Percentiles rank a stretch among this genome's conserved stretches.
Conservation (phyloP, 2,888 invertebrate species). For the Dendrolimus houi region DNA sequence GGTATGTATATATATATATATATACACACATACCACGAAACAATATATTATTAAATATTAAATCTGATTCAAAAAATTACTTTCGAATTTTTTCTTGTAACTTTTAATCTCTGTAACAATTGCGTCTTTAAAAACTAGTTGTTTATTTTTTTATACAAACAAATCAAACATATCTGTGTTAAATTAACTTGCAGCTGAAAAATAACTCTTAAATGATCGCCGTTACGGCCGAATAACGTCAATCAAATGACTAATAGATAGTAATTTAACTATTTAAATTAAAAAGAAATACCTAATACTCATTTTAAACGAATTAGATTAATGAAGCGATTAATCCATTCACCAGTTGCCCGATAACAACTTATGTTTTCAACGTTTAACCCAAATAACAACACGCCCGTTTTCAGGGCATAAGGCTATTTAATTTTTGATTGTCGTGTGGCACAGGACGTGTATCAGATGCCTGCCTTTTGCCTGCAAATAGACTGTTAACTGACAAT, state of each 20-base stretch:
- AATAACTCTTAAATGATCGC: not conserved
- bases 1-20: no score
- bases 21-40: no score
- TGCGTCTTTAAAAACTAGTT: not conserved
- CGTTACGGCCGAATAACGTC: not conserved
- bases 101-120: constrained; percentile 1
- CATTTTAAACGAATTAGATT: not conserved
- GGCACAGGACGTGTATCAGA: no score
- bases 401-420: not conserved
- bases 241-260: not conserved
- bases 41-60: no score
- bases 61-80: no score
- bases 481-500: no score
- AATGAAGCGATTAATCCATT: not conserved
- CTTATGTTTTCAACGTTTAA: not conserved
- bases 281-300: not conserved
- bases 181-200: not conserved
- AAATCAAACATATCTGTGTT: not conserved
- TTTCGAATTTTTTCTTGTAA: no score
- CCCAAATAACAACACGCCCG: not conserved
- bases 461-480: no score
- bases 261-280: not conserved
- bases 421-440: no score
- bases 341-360: not conserved
- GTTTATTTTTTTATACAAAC: not conserved